Evolutionary conservation across 2,113 vertebrate species (phyloP).

Genomic region (Isurus oxyrinchus): DNA sequence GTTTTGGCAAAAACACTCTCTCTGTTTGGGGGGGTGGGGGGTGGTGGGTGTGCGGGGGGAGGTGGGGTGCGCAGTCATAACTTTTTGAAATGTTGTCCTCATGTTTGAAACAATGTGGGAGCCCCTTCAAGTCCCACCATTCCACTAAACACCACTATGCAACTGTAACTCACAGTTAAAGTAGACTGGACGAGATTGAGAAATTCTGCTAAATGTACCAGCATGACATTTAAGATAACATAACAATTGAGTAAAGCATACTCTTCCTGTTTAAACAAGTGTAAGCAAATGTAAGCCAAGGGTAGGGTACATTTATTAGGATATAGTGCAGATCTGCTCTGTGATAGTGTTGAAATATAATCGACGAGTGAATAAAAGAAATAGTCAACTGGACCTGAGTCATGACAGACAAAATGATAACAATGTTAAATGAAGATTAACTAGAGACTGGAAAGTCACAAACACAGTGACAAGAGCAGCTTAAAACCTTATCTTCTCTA

Average conservation of each 20-base stretch:
- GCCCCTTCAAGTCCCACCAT: neutral
- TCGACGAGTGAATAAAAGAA: neutral
- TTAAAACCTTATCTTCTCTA: neutral
- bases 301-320: neutral
- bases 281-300: neutral
- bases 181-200: neutral
- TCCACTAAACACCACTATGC: neutral
- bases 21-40: too few species aligned
- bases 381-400: neutral
- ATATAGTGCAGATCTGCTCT: slow-evolving; percentile 13
- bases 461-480: neutral
- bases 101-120: neutral
- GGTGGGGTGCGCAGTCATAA: neutral
- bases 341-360: slow-evolving; percentile 15
- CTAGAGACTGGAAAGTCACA: neutral
- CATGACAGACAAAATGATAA: neutral
- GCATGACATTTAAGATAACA: neutral
- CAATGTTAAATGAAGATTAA: slow-evolving; percentile 30
- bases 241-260: neutral
- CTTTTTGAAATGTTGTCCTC: neutral
- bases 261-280: slow-evolving; percentile 19
- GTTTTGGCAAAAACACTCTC: neutral
- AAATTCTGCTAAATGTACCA: neutral
- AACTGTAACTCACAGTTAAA: neutral
- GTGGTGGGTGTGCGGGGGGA: too few species aligned